phyloP scores from a whole-genome alignment of 2,797 vertebrate species.

The Parotocinclus haroldoi region DNA sequence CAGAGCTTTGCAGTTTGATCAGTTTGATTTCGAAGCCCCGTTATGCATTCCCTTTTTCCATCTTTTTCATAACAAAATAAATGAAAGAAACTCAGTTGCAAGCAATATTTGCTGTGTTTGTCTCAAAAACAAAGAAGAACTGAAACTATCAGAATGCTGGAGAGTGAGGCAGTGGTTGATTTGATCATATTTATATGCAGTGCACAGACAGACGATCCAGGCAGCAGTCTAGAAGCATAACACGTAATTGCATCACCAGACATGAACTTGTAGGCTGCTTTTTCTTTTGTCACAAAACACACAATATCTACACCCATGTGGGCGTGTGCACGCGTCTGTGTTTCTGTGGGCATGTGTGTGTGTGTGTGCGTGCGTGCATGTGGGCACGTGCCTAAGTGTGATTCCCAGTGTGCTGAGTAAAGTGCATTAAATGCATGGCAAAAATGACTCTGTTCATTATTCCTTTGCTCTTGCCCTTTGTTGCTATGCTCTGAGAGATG shows the following conservation, averaged over 20 bases:
- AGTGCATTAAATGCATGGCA: constrained; percentile 1
- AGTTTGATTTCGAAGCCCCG: too few species aligned
- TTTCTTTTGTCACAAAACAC: constrained; percentile 8
- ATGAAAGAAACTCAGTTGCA: too few species aligned
- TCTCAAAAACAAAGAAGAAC: neutral
- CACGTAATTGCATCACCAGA: constrained; percentile 28
- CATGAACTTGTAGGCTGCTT: neutral
- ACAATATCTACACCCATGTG: neutral
- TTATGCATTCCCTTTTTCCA: too few species aligned
- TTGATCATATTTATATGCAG: constrained; percentile 17
- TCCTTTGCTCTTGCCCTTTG: constrained; percentile 14
- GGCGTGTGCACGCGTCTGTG: too few species aligned
- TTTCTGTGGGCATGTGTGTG: too few species aligned
- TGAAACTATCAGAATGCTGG: neutral
- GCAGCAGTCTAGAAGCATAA: constrained; percentile 8
- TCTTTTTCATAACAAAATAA: too few species aligned
- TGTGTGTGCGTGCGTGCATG: too few species aligned
- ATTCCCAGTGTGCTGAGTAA: neutral
- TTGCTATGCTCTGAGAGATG: constrained; percentile 15
- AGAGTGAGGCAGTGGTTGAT: constrained; percentile 3
- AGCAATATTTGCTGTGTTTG: too few species aligned
- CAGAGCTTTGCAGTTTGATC: too few species aligned
- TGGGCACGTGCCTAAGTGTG: neutral
- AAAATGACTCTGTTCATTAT: constrained; percentile 18
- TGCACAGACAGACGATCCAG: neutral